phyloP scores from a whole-genome alignment of 2,888 invertebrate genomes.

The Stenurella melanura region DNA sequence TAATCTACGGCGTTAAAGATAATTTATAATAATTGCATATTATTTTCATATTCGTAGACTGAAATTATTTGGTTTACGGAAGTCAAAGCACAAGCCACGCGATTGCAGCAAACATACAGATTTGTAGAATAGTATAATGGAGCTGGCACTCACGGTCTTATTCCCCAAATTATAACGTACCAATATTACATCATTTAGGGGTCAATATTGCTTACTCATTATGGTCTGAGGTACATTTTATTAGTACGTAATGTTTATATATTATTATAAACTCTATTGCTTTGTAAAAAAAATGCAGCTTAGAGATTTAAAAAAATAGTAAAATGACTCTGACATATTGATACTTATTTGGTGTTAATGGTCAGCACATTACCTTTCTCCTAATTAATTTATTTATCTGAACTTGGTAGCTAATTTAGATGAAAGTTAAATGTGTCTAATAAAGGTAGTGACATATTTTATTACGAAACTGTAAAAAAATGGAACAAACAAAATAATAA shows the following conservation, averaged over 20 bases:
- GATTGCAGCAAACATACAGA: background rate
- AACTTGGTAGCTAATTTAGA: background rate
- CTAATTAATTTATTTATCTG: background rate
- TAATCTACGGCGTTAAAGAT: background rate
- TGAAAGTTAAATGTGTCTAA: background rate
- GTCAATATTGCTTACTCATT: background rate
- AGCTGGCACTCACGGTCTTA: background rate
- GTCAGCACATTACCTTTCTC: background rate
- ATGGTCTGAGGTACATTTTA: background rate
- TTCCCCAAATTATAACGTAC: background rate
- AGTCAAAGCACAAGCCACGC: background rate
- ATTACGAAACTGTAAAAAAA: background rate
- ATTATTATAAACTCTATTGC: background rate
- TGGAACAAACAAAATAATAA: background rate
- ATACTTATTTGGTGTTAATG: background rate
- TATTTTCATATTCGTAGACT: background rate
- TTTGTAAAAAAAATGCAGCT: background rate
- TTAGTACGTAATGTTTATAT: background rate
- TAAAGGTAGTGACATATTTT: background rate
- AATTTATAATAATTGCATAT: background rate
- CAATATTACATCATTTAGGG: constrained; percentile 1
- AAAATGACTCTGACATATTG: background rate
- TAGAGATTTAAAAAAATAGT: background rate
- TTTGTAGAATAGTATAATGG: background rate
- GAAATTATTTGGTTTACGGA: background rate